phyloP scores from a whole-genome alignment of 2,888 invertebrate species.

The Dendrolimus houi region DNA sequence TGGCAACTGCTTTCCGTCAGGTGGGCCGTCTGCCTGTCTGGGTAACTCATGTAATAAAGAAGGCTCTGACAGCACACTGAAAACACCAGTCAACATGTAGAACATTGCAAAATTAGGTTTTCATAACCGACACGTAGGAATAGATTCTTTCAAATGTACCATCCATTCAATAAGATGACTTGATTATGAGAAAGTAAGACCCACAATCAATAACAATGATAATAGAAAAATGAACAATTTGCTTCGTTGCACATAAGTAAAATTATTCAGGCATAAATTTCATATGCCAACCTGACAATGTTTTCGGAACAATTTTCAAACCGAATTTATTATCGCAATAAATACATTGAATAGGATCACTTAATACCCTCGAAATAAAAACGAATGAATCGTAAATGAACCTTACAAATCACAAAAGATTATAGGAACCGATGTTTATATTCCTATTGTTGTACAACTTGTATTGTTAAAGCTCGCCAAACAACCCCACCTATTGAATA shows the following conservation, averaged over 20 bases:
- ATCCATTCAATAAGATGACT: too few species aligned
- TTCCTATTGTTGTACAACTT: slow-evolving; percentile 53
- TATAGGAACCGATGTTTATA: slow-evolving; percentile 63
- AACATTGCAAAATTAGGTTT: too few species aligned
- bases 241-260: background rate
- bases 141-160: too few species aligned
- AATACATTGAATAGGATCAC: background rate
- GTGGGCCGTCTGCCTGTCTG: too few species aligned
- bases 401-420: slow-evolving; percentile 34
- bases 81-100: too few species aligned
- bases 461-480: background rate
- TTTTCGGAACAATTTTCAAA: background rate
- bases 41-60: too few species aligned
- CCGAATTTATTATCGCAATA: background rate
- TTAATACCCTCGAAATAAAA: background rate
- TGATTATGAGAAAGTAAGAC: background rate
- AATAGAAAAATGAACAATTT: background rate
- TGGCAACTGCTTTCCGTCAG: too few species aligned
- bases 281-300: background rate
- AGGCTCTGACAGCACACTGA: too few species aligned
- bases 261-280: background rate
- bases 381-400: background rate
- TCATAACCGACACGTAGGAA: too few species aligned
- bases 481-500: background rate
- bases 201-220: background rate